Conservation (phyloP, 2,888 invertebrate genomes). For the Ellobium chinense region DNA sequence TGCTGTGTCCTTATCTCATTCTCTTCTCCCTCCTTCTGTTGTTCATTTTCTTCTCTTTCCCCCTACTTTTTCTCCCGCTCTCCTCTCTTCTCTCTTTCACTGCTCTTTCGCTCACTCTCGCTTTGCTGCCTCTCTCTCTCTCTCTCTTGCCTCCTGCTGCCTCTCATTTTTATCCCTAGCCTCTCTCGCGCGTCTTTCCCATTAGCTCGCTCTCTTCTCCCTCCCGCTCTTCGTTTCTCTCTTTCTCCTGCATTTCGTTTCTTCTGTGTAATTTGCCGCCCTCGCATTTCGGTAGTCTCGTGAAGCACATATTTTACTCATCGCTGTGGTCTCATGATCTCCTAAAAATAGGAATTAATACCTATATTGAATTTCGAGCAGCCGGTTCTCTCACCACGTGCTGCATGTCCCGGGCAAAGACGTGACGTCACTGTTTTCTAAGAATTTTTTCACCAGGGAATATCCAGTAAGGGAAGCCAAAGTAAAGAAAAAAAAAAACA, state of each 20-base stretch:
- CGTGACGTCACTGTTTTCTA: too few species aligned
- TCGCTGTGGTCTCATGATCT: neutral
- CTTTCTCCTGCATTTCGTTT: neutral
- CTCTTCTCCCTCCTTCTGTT: neutral
- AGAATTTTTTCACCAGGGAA: too few species aligned
- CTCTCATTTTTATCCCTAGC: neutral
- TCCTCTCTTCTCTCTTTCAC: conserved; percentile 2
- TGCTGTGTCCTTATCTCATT: neutral
- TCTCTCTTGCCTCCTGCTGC: neutral
- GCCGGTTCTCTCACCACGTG: neutral
- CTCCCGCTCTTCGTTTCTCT: conserved; percentile 12
- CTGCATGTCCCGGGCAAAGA: too few species aligned
- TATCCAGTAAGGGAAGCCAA: too few species aligned
- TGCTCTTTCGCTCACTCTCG: conserved; percentile 19
- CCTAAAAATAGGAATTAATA: conserved; percentile 7
- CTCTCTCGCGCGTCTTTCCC: conserved; percentile 11
- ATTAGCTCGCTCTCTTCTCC: neutral
- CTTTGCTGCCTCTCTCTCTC: neutral
- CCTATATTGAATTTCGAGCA: conserved; percentile 17
- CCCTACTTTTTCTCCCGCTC: neutral
- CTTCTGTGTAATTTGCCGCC: neutral
- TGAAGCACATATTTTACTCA: neutral
- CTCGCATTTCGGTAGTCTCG: neutral
- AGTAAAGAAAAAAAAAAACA: too few species aligned
- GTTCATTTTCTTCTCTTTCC: too few species aligned